Base-by-base conservation (phyloP, 2,888 invertebrate species). In the Anticlea derivata region DNA sequence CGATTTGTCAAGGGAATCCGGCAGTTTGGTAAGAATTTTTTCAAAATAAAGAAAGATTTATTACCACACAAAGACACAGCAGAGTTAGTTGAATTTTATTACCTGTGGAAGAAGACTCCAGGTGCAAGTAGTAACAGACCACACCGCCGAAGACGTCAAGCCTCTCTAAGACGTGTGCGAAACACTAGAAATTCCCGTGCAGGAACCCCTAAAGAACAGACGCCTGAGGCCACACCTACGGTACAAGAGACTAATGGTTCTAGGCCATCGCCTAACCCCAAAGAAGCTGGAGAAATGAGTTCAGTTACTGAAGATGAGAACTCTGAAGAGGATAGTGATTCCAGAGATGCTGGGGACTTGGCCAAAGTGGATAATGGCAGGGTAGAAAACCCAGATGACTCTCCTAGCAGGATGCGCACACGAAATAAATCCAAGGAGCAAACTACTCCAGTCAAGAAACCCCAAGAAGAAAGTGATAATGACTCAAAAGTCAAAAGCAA, bases 61-160 rank as follows among this genome's bases (percentile, higher is more conserved):
- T 92, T 99, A 66, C 98, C 99, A 47, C 97, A 98, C 82, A 98
- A 98, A 92, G 98, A 99, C 78, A 98, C 99, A 73, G 95, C 98
- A 47, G 99, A 99, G 82, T 91, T 99, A 75, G 98, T 99, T 45
- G 98, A 99, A 84, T 99, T 97, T 91, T 99, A 99, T 90, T 99
- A 99, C 91, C 92, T 98, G 77, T 99, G 99, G 99, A 99, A 99
- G 92, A 99, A 99, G 92, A 98, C 99, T 27, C 98, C 99, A 11
- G 98, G 98, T 71, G 99, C 99, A 57, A 97, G 97, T 83, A 98
- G 97, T 80, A 98, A 98, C 84, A 94, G 99, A 66, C 98, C 98
- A 17, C 98, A 98, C 78, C 93, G 98, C 62, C 93, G 98, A 77
- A 92, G 98, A 60, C 92, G 97, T 43, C 97, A 96, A 81, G 96